Evolutionary conservation across 2,797 vertebrate genomes (phyloP), one percentile per base, ranked within the genome.

Genomic region (Menidia menidia): DNA sequence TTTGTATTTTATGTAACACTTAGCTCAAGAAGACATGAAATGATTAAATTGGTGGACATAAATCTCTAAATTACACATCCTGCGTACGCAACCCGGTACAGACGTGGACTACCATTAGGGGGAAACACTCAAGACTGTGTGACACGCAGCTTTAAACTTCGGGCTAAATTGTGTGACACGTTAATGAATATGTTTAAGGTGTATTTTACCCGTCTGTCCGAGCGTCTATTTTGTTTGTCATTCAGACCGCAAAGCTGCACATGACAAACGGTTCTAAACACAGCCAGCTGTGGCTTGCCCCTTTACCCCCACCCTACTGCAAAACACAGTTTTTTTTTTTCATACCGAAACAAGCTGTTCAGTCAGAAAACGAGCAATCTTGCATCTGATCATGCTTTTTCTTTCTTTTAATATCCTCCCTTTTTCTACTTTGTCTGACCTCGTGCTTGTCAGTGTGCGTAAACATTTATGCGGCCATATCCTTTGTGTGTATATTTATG

Each of bases 241-340:
- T 19, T 55, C 1, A 66, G 57, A 75, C 51, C 76, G 33, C 55
- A 68, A 76, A 33, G 66, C 67, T 69, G 83, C 78, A 71, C 81
- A 86, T 84, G 80, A 88, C 74, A 79, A 88, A 87, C 83, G 79
- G 70, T 60, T 25, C 79, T 88, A 89, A 92, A 86, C 88, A 88
- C 71, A 88, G 86, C 88, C 91, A 91, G 87, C 89, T 91, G 89
- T 82, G 82, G 64, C 47, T 4, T 50, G 47, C 18, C 47, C 47
- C 45, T 60, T 58, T 73, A 54, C 58, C 60, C 47, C 60, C 47
- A 50, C 61, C 64, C 54, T 55, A 48, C 31, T 66, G 39, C 35
- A 39, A 39, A 39, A 39, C 52, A 53, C 60, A 75, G 57, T 56
- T 71, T 75, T 68, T n/a, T n/a, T n/a, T n/a, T n/a, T n/a, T 60